phyloP scores from a whole-genome alignment of 1,140 invertebrate species.

The Saccostrea glomerata region DNA sequence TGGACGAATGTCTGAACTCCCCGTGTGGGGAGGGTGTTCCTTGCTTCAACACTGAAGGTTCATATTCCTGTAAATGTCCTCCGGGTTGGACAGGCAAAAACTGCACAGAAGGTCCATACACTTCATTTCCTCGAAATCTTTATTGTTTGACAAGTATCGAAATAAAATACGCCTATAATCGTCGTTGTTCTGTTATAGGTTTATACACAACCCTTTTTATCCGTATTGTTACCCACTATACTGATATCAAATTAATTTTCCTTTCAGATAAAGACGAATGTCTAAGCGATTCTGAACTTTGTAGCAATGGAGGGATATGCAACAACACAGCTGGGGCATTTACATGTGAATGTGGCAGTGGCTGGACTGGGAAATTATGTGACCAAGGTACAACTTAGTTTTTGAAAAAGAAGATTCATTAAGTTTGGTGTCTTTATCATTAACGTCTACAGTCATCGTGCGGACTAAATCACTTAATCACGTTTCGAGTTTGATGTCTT shows the following conservation, averaged over 20 bases:
- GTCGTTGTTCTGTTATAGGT: too few species aligned
- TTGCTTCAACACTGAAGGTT: conserved; percentile 44
- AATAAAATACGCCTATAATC: too few species aligned
- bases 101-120: conserved; percentile 41
- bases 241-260: background rate
- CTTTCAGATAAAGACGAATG: conserved; percentile 26
- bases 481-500: too few species aligned
- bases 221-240: too few species aligned
- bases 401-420: background rate
- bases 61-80: conserved; percentile 50
- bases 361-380: conserved; percentile 16
- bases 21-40: conserved; percentile 49
- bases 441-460: too few species aligned
- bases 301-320: conserved; percentile 1
- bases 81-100: conserved; percentile 44
- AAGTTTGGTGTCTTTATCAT: too few species aligned
- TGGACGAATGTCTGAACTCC: conserved; percentile 44
- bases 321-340: conserved; percentile 2
- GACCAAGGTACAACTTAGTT: background rate
- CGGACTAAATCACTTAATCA: too few species aligned
- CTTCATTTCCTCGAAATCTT: too few species aligned
- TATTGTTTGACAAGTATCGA: too few species aligned
- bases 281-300: background rate
- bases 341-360: background rate
- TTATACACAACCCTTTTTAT: background rate